These are phyloP conservation scores for Pristionchus exspectatus DNA, from an alignment of 2,888 invertebrate genomes.

Conservation along the genomic window DNA sequence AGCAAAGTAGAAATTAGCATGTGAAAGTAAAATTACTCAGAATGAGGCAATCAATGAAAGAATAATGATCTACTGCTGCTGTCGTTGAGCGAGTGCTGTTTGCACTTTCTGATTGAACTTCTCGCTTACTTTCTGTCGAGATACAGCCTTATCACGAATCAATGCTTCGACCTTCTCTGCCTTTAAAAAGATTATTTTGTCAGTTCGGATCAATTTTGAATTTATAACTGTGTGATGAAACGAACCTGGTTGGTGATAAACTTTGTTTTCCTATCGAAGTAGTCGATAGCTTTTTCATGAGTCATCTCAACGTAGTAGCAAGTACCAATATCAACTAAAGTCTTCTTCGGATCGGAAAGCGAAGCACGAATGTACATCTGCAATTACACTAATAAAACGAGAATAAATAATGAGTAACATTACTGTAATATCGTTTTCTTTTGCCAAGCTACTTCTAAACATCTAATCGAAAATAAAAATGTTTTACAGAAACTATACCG, in stretches of 20 bases:
- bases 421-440: no score
- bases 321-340: slow-evolving; percentile 95
- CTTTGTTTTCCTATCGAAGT: slow-evolving; percentile 92
- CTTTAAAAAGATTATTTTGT: slow-evolving; percentile 51
- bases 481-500: slow-evolving; percentile 82
- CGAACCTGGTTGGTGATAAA: slow-evolving; percentile 92
- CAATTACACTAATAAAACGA: slow-evolving; percentile 55
- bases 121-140: slow-evolving; percentile 63
- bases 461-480: no score
- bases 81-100: slow-evolving; percentile 51
- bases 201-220: background rate
- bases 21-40: background rate
- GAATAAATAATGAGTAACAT: slow-evolving; percentile 10
- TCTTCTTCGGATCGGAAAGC: slow-evolving; percentile 89
- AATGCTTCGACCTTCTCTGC: slow-evolving; percentile 64
- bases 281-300: slow-evolving; percentile 89
- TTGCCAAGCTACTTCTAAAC: no score
- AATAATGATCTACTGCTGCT: background rate
- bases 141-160: slow-evolving; percentile 62
- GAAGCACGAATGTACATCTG: slow-evolving; percentile 95
- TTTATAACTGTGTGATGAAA: background rate
- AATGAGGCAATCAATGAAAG: background rate
- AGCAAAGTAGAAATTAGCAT: slow-evolving; percentile 5
- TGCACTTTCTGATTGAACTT: slow-evolving; percentile 66
- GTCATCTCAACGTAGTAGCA: slow-evolving; percentile 96